Evolutionary conservation across 2,797 vertebrate genomes (phyloP).

Genomic region (Argentina silus): DNA sequence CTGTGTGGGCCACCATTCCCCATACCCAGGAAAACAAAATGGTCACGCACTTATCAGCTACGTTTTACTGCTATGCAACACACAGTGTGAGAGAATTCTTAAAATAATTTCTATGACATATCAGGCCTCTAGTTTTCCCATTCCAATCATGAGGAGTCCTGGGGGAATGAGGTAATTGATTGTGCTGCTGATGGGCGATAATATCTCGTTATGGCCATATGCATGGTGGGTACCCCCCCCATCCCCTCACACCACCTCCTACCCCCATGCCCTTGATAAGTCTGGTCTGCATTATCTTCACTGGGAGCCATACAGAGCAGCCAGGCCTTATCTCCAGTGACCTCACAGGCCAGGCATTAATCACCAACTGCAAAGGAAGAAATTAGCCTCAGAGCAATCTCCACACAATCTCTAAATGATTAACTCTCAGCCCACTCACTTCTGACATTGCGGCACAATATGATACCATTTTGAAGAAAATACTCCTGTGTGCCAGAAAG

Average conservation of each 20-base stretch:
- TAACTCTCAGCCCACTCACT: conserved; percentile 69
- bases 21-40: no score
- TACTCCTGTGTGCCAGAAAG: conserved; percentile 16
- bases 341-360: conserved; percentile 74
- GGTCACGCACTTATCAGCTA: background rate
- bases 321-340: conserved; percentile 73
- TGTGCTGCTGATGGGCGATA: conserved; percentile 67
- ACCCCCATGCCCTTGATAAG: conserved; percentile 74
- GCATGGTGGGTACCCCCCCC: conserved; percentile 51
- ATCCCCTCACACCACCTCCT: conserved; percentile 46
- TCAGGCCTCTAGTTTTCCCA: conserved; percentile 45
- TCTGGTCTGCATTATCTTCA: conserved; percentile 76
- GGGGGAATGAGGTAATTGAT: conserved; percentile 69
- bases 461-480: conserved; percentile 57
- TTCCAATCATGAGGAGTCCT: conserved; percentile 53
- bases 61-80: background rate
- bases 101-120: conserved; percentile 54
- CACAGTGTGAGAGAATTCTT: conserved; percentile 35
- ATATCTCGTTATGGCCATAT: conserved; percentile 76
- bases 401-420: conserved; percentile 74
- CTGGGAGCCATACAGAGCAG: conserved; percentile 57
- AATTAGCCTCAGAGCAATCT: conserved; percentile 78
- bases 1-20: no score
- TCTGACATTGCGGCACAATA: conserved; percentile 66
- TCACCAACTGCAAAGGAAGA: conserved; percentile 76